A percentile compares a stretch with the other conserved stretches of the same genome.
Conservation (phyloP, 1,140 invertebrate species). For the Drosophila mojavensis region DNA sequence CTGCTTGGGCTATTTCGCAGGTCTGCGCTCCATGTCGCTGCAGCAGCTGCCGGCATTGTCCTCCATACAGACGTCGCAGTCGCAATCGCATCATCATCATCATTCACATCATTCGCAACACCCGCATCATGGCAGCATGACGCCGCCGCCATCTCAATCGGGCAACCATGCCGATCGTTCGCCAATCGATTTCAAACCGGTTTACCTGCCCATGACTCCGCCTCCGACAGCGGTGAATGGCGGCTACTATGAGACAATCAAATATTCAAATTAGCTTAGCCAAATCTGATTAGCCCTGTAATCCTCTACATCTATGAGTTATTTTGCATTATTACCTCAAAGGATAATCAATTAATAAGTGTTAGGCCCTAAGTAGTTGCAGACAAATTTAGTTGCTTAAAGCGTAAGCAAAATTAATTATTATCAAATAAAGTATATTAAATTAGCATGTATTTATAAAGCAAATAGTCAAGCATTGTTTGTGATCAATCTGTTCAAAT, state of each 20-base stretch:
- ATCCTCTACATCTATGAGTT: neutral
- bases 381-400: slow-evolving; percentile 56
- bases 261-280: slow-evolving; percentile 70
- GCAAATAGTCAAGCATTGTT: slow-evolving; percentile 14
- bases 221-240: slow-evolving; percentile 56
- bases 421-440: slow-evolving; percentile 35
- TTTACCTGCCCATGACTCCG: slow-evolving; percentile 76
- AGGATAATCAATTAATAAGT: slow-evolving; percentile 63
- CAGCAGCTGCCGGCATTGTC: slow-evolving; percentile 70
- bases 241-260: slow-evolving; percentile 74
- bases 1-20: slow-evolving; percentile 38
- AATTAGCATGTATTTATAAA: slow-evolving; percentile 27
- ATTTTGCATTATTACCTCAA: slow-evolving; percentile 69
- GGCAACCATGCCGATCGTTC: slow-evolving; percentile 66
- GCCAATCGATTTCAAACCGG: slow-evolving; percentile 75
- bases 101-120: slow-evolving; percentile 17
- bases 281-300: neutral
- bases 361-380: slow-evolving; percentile 56
- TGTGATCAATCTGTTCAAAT: slow-evolving; percentile 16
- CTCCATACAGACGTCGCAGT: slow-evolving; percentile 52
- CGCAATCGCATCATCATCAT: slow-evolving; percentile 47
- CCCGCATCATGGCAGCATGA: slow-evolving; percentile 61
- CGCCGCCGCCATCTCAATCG: slow-evolving; percentile 70
- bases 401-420: slow-evolving; percentile 26
- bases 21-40: slow-evolving; percentile 75